Conservation (phyloP, 1,140 invertebrate genomes). For the Cyclina sinensis region DNA sequence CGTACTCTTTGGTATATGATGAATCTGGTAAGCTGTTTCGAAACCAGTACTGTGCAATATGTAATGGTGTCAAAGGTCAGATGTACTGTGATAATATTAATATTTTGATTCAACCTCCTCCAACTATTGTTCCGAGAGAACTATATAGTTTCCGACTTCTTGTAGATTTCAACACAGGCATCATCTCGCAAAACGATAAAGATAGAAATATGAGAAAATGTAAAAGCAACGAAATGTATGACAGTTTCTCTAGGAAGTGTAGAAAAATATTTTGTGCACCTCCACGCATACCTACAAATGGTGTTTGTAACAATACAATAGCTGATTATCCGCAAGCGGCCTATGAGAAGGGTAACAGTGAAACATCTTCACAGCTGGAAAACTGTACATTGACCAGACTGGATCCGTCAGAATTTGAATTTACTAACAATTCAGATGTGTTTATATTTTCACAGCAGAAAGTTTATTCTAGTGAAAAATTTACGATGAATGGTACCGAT, state of each 20-base stretch:
- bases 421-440: conserved; percentile 47
- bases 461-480: background rate
- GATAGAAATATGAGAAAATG: background rate
- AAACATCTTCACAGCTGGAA: background rate
- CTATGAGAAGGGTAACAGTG: background rate
- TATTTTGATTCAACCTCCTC: background rate
- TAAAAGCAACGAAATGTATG: background rate
- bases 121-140: background rate
- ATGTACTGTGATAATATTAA: background rate
- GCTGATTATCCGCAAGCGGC: too few relatives aligned
- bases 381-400: conserved; percentile 25
- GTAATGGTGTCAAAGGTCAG: background rate
- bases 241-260: background rate
- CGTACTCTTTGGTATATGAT: background rate
- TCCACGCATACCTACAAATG: background rate
- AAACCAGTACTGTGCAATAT: conserved; percentile 5
- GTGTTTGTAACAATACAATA: background rate
- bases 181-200: background rate
- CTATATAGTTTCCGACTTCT: background rate
- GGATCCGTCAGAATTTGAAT: conserved; percentile 50
- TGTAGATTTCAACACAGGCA: conserved; percentile 7
- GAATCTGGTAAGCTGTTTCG: background rate
- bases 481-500: conserved; percentile 1
- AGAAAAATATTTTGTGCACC: conserved; percentile 4
- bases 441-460: conserved; percentile 41